Base-by-base conservation (phyloP, 1,140 invertebrate species). In the Panulirus ornatus region DNA sequence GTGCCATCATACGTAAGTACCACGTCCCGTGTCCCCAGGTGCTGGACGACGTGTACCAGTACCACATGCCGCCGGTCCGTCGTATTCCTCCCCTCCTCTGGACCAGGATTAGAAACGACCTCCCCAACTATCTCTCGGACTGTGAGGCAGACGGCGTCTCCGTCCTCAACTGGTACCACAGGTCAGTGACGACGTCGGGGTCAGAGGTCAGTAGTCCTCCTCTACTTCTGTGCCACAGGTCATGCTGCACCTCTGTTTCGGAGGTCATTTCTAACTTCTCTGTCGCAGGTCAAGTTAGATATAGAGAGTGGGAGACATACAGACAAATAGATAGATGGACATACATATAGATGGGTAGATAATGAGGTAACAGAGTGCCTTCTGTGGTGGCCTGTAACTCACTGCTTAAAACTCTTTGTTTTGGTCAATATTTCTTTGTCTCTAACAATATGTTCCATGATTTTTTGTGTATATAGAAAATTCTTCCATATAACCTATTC, bases 41-140 rank as follows among this genome's bases (percentile, higher is more conserved):
- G 0, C 94, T 99, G 70, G 99, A 99, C 93, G 99, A 99, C 93
- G 98, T 99, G 0, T 99, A 99, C 93, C 99, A 99, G 93, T 99
- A 99, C 93, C 98, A 99, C 95, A 95, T 99, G 93, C 98, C 98
- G 1, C 98, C 98, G 0, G 98, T 99, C 0, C 94, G 98, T 70
- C 95, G 98, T 84, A 99, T 99, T 83, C 98, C 99, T 2, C 98
- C 98, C 0, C 93, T 99, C 8, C 94, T 99, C 0, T 99, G 98
- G 98, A 99, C 98, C 0, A 95, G 98, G 92, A 99, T 99, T 54
- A 95, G 98, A 42, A 98, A 98, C 93, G 98, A 99, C 95, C 94
- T 99, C 40, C 97, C 98, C 0, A 99, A 99, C 93, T 99, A 99
- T 94, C 94, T 99, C 19, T 98, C 97, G 6, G 99, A 99, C 94